A percentile compares a stretch with the other conserved stretches of the same genome.
phyloP scores from a whole-genome alignment of 64 coral and sea anemone genomes.

The Dendrophyllia cribrosa region DNA sequence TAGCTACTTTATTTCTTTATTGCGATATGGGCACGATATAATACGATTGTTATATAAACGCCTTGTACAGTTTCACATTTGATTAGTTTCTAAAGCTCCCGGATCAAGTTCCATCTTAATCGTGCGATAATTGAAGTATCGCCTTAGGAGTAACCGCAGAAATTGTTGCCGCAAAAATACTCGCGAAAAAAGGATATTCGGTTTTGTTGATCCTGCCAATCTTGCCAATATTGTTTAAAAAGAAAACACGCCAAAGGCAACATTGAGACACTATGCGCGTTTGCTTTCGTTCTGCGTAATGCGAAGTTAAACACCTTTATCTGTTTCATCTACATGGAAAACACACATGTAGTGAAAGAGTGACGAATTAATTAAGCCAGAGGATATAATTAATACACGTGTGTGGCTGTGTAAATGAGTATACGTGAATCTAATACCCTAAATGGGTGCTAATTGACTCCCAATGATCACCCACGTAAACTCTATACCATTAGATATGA shows the following conservation, averaged over 20 bases:
- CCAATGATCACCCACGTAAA: slow-evolving; percentile 4
- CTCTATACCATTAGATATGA: slow-evolving; percentile 7
- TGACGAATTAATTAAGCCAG: slow-evolving; percentile 50
- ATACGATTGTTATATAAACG: neutral
- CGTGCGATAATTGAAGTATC: slow-evolving; percentile 53
- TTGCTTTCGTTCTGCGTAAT: neutral
- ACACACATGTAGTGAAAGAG: slow-evolving; percentile 32
- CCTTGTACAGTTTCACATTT: neutral
- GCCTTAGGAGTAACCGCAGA: slow-evolving; percentile 20
- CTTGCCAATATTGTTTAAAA: slow-evolving; percentile 28
- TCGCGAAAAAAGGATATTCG: neutral
- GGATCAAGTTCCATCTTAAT: slow-evolving; percentile 46
- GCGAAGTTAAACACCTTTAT: slow-evolving; percentile 42
- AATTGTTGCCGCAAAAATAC: neutral
- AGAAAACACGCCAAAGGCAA: slow-evolving; percentile 37
- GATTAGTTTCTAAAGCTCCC: slow-evolving; percentile 17
- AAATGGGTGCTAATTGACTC: slow-evolving; percentile 58
- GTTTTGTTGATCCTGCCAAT: slow-evolving; percentile 30
- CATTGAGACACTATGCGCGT: neutral
- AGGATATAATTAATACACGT: slow-evolving; percentile 51
- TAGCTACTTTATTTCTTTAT: neutral
- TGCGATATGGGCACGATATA: neutral
- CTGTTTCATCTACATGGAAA: slow-evolving; percentile 43
- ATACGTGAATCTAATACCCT: slow-evolving; percentile 46
- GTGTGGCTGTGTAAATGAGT: slow-evolving; percentile 49